Percentiles rank a stretch among this genome's conserved stretches.
Evolutionary conservation across 2,113 vertebrate species (phyloP).

Genomic region (Phylloscopus whistleri): DNA sequence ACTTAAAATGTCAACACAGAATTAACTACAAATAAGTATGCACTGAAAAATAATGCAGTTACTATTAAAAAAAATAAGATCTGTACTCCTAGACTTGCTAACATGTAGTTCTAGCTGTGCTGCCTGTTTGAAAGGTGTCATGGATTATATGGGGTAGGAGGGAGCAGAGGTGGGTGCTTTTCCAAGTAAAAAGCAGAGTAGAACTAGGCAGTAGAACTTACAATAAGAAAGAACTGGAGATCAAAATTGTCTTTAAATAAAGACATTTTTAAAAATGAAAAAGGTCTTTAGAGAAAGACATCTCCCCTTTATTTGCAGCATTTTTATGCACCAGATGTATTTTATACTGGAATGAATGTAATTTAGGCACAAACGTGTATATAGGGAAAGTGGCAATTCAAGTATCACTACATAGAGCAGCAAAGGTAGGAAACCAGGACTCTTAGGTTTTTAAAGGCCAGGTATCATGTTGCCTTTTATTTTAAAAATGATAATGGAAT

Average conservation of each 20-base stretch:
- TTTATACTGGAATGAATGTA: background rate
- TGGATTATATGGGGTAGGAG: background rate
- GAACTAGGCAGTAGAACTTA: background rate
- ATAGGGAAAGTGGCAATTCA: background rate
- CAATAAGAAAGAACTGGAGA: background rate
- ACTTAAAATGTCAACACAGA: background rate
- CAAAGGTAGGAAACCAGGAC: background rate
- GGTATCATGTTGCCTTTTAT: background rate
- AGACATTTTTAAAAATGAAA: background rate
- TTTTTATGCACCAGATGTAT: background rate
- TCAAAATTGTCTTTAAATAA: background rate
- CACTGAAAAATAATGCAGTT: background rate
- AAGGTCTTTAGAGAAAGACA: background rate
- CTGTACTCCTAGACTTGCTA: background rate
- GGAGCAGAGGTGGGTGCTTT: background rate
- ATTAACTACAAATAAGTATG: background rate
- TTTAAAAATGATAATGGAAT: background rate
- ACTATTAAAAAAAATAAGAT: background rate
- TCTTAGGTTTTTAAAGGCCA: background rate
- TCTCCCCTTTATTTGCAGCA: background rate
- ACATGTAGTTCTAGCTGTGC: background rate
- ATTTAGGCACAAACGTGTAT: background rate
- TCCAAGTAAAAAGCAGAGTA: background rate
- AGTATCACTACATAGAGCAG: background rate
- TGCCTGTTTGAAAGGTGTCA: background rate